phyloP scores from a whole-genome alignment of 2,888 invertebrate genomes.

The Melitaea athalia region DNA sequence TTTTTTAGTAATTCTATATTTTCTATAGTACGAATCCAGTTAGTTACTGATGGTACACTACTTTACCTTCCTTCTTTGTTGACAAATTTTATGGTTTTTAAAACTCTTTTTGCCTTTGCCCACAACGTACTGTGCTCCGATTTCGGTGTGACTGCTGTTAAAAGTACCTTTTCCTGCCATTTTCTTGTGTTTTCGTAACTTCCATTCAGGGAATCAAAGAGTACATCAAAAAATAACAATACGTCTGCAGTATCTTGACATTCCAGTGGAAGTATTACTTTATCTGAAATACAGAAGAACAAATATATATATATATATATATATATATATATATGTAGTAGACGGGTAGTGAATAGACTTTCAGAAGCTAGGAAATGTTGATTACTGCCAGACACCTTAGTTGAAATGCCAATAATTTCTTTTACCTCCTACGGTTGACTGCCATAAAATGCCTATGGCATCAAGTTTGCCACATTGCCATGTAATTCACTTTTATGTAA shows the following conservation, averaged over 20 bases:
- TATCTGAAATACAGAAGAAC: too few species aligned
- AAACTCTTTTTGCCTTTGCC: not conserved
- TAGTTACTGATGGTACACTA: slow-evolving; percentile 15
- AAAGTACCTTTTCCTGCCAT: slow-evolving; percentile 34
- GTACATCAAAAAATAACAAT: slow-evolving; percentile 41
- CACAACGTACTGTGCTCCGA: not conserved
- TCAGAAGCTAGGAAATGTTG: too few species aligned
- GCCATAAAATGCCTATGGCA: too few species aligned
- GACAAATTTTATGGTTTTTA: not conserved
- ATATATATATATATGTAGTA: too few species aligned
- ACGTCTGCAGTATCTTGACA: slow-evolving; percentile 36
- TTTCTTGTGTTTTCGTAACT: slow-evolving; percentile 33
- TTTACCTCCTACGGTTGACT: too few species aligned
- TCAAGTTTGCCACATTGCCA: too few species aligned
- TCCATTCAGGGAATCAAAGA: slow-evolving; percentile 41
- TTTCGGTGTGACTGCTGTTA: not conserved
- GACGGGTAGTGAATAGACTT: too few species aligned
- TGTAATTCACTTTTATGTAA: too few species aligned
- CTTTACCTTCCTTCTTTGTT: not conserved
- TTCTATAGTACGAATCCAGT: slow-evolving; percentile 19
- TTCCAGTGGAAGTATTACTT: too few species aligned
- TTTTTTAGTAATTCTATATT: slow-evolving; percentile 1
- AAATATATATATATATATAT: too few species aligned
- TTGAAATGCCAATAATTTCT: too few species aligned
- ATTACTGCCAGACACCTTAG: too few species aligned